Evolutionary conservation across 2,797 vertebrate genomes (phyloP).

Genomic region (Microcaecilia unicolor): DNA sequence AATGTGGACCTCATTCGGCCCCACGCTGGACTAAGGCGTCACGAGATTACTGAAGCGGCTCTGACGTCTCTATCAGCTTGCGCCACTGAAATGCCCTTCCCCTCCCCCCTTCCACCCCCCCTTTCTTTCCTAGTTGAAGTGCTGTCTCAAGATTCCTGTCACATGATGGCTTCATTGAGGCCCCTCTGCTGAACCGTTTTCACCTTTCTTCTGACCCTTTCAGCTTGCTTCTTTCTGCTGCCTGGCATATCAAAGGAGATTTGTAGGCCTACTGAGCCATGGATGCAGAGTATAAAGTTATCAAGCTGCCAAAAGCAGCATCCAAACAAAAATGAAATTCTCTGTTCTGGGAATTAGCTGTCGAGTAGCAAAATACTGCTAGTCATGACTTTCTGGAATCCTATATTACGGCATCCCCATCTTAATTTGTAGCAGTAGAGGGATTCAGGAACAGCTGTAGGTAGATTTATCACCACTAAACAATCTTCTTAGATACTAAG

Average conservation of each 20-base stretch:
- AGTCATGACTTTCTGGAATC: no score
- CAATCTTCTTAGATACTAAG: no score
- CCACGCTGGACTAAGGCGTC: conserved; percentile 77
- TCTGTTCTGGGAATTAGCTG: no score
- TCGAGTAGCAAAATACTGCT: no score
- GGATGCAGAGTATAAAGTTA: conserved; percentile 85
- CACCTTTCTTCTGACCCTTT: conserved; percentile 61
- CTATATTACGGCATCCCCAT: no score
- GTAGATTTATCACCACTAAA: no score
- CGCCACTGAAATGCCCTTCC: conserved; percentile 64
- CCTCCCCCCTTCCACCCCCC: conserved; percentile 35
- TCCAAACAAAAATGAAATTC: no score
- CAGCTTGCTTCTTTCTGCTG: conserved; percentile 76
- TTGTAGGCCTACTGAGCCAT: conserved; percentile 90
- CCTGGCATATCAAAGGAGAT: conserved; percentile 96
- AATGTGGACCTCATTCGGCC: conserved; percentile 67
- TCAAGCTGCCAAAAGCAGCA: conserved; percentile 78
- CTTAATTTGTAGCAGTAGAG: no score
- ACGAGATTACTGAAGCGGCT: conserved; percentile 81
- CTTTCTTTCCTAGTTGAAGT: conserved; percentile 33
- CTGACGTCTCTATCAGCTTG: conserved; percentile 91
- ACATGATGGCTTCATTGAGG: conserved; percentile 91
- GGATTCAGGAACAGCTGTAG: no score
- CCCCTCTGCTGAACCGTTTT: conserved; percentile 55
- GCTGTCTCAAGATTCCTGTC: conserved; percentile 73